phyloP scores from a whole-genome alignment of 1,140 invertebrate species.

The Drosophila mayri region DNA sequence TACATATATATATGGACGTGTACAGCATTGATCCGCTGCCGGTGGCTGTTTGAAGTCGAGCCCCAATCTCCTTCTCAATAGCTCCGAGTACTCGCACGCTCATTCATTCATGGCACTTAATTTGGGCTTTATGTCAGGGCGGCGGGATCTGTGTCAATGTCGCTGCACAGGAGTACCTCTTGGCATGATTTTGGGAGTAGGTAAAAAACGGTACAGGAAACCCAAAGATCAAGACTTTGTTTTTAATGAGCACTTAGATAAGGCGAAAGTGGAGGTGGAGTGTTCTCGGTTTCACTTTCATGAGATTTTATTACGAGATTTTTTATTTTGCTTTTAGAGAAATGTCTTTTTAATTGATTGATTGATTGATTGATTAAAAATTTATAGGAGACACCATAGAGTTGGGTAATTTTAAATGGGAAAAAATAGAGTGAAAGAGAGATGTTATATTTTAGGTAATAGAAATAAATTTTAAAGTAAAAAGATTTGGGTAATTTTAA shows the following conservation, averaged over 20 bases:
- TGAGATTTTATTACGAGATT: neutral
- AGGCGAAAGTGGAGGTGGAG: slow-evolving; percentile 11
- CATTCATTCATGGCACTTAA: slow-evolving; percentile 26
- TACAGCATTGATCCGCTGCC: slow-evolving; percentile 39
- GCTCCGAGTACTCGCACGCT: neutral
- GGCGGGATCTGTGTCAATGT: slow-evolving; percentile 12
- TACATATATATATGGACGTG: neutral
- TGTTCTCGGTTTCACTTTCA: slow-evolving; percentile 10
- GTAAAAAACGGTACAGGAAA: neutral
- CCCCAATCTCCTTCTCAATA: neutral
- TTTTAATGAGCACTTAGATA: neutral
- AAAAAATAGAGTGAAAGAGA: neutral
- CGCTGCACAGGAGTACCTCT: neutral
- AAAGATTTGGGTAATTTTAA: too few species aligned
- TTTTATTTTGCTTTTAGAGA: neutral
- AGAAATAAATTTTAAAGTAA: neutral
- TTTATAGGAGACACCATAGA: neutral
- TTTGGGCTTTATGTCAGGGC: neutral
- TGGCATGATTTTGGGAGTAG: neutral
- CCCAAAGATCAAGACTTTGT: neutral
- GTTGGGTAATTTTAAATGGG: neutral
- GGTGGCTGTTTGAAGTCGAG: slow-evolving; percentile 41
- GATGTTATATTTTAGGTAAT: neutral
- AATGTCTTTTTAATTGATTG: neutral
- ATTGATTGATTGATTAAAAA: neutral